phyloP scores from a whole-genome alignment of 2,888 invertebrate genomes.

The Cerastis leucographa region DNA sequence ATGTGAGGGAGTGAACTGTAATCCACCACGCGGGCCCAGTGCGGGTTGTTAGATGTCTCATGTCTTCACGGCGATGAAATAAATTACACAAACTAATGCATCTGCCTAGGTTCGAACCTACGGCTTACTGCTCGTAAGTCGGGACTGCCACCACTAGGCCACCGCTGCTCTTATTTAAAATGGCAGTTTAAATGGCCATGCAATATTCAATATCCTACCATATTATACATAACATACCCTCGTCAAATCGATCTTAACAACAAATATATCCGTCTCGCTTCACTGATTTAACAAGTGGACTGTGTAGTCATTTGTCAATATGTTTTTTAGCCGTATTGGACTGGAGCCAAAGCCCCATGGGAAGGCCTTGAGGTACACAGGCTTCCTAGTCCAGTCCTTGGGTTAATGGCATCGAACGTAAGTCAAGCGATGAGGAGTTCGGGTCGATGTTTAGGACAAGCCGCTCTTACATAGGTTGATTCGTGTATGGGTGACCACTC shows the following conservation, averaged over 20 bases:
- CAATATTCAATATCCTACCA: constrained; percentile 37
- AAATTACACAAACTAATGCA: no score
- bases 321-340: constrained; percentile 70
- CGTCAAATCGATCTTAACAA: constrained; percentile 50
- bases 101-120: no score
- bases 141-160: no score
- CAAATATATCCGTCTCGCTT: constrained; percentile 62
- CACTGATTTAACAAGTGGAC: constrained; percentile 62
- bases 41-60: no score
- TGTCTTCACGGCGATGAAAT: no score
- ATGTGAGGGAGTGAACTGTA: no score
- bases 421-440: neutral
- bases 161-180: no score
- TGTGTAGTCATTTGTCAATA: constrained; percentile 73
- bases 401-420: neutral
- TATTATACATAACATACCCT: constrained; percentile 46
- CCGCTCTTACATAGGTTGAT: no score
- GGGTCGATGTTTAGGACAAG: no score
- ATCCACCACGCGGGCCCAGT: no score
- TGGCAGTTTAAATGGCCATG: constrained; percentile 27
- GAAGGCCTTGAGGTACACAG: constrained; percentile 29
- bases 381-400: constrained; percentile 19
- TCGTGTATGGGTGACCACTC: no score
- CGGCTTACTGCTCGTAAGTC: no score
- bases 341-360: constrained; percentile 56